Base-by-base conservation (phyloP, 2,797 vertebrate species). In the Corythornis leucogaster region DNA sequence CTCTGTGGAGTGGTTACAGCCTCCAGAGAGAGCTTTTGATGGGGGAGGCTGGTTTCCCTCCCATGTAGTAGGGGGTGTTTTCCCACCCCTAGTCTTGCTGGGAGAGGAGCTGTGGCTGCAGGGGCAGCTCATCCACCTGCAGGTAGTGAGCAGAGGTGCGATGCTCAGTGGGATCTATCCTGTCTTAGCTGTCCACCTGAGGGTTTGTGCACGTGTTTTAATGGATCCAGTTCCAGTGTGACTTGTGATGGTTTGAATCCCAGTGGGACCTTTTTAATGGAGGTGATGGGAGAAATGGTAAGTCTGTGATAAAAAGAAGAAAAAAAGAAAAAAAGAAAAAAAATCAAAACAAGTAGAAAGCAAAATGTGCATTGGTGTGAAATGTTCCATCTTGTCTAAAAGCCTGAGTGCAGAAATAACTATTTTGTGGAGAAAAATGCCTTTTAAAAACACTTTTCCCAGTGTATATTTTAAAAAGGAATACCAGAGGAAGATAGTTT, bases 211-310 rank as follows among this genome's bases (percentile, higher is more conserved):
- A 0, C 24, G 55, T 69, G 84, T 53, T 63, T 67, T 73, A 40
- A 85, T 40, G 95, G 91, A 28, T 63, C 31, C 5, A 1, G 57
- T 73, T 43, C 67, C 78, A 26, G 59, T 17, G 77, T 55, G 45
- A 11, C n/a, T 74, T 28, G 55, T 20, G 79, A 6, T 26, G 62
- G 31, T 80, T 88, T 63, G 57, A 74, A 57, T 74, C 75, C 86
- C 83, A 59, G 40, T n/a, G 75, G 67, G 35, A 8, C 45, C 91
- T 53, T 63, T 88, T 74, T 80, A 94, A 16, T 46, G 80, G 86
- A 81, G 78, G 0, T 50, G 35, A 7, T 48, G 75, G 70, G 84
- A 86, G 50, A 63, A 86, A 77, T 17, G 68, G 75, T 76, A 78
- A 94, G 73, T 75, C 28, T 70, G 75, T 58, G 19, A 40, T 38